Evolutionary conservation across 2,888 invertebrate genomes (phyloP).

Genomic region (Drosophila barbarae): DNA sequence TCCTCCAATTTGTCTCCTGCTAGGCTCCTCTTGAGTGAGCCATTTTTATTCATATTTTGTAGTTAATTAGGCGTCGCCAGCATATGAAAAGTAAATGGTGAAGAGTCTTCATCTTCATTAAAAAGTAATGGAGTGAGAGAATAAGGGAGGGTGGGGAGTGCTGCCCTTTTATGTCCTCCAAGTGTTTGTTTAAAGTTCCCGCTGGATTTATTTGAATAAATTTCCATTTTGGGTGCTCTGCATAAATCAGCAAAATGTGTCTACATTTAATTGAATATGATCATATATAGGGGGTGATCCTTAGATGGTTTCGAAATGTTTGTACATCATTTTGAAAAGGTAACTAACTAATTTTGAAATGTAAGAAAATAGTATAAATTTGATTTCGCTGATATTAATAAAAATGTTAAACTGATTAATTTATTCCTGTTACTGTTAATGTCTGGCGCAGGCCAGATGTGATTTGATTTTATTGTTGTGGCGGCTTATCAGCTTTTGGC

Average conservation of each 20-base stretch:
- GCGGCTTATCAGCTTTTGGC: slow-evolving; percentile 68
- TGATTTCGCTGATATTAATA: too few relatives aligned
- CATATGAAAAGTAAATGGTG: slow-evolving; percentile 28
- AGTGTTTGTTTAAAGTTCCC: background rate
- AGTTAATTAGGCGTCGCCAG: slow-evolving; percentile 37
- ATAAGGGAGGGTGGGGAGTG: too few relatives aligned
- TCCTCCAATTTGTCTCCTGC: slow-evolving; percentile 31
- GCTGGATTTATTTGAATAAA: background rate
- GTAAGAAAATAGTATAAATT: background rate
- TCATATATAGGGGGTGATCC: background rate
- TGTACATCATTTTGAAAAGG: background rate
- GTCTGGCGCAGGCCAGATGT: slow-evolving; percentile 36
- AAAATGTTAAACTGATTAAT: too few relatives aligned
- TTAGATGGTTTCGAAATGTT: background rate
- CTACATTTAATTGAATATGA: background rate
- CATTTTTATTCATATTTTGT: slow-evolving; percentile 45
- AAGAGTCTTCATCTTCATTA: slow-evolving; percentile 21
- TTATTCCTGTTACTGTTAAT: slow-evolving; percentile 3
- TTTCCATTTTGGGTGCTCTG: background rate
- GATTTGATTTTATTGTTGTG: slow-evolving; percentile 70
- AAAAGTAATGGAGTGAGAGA: slow-evolving; percentile 10
- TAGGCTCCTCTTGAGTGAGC: slow-evolving; percentile 10
- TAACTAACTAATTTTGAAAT: background rate
- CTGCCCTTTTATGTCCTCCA: background rate
- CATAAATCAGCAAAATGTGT: background rate